phyloP scores from a whole-genome alignment of 2,888 invertebrate genomes.

The Trichacis sp. region DNA sequence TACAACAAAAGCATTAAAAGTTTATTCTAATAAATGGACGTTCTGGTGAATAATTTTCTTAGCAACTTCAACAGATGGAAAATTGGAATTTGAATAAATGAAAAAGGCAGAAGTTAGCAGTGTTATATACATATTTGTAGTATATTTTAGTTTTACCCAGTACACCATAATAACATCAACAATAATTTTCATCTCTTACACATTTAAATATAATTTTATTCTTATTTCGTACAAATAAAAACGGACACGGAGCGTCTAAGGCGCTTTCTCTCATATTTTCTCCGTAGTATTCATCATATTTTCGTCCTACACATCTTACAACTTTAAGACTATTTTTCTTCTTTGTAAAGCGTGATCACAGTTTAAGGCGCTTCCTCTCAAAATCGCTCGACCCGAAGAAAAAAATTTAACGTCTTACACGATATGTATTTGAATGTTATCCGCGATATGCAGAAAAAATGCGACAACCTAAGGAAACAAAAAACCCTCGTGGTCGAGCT shows the following conservation, averaged over 20 bases:
- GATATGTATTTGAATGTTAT: neutral
- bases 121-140: constrained; percentile 58
- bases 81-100: too few species aligned
- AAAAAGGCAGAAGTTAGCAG: too few species aligned
- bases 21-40: too few species aligned
- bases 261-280: constrained; percentile 41
- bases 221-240: constrained; percentile 50
- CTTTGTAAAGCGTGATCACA: constrained; percentile 65
- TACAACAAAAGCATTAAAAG: too few species aligned
- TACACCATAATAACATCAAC: constrained; percentile 66
- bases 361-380: constrained; percentile 57
- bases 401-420: neutral
- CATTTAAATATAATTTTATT: constrained; percentile 48
- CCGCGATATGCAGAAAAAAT: too few species aligned
- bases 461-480: too few species aligned
- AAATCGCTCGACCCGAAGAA: constrained; percentile 28
- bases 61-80: too few species aligned
- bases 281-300: constrained; percentile 57
- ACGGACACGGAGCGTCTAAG: constrained; percentile 57
- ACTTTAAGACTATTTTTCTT: constrained; percentile 55
- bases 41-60: too few species aligned
- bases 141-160: constrained; percentile 65
- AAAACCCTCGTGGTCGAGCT: constrained; percentile 11
- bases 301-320: constrained; percentile 52
- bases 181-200: constrained; percentile 52